These are phyloP conservation scores for Gila orcuttii DNA, from an alignment of 2,113 vertebrate genomes.

Conservation along the genomic window DNA sequence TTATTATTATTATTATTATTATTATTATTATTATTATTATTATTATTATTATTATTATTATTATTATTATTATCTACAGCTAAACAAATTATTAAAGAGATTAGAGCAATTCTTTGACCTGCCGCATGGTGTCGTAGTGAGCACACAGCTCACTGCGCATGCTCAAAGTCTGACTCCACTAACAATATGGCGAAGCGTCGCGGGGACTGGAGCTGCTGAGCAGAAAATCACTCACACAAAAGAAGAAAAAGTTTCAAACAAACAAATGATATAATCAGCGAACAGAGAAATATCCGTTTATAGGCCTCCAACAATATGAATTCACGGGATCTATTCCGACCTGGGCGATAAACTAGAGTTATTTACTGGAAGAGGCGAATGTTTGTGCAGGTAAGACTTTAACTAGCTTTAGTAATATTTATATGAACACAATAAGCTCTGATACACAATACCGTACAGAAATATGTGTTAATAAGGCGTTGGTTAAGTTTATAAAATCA, in stretches of 20 bases:
- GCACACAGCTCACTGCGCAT: conserved; percentile 46
- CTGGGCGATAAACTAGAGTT: conserved; percentile 15
- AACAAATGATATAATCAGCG: not conserved
- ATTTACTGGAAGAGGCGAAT: conserved; percentile 50
- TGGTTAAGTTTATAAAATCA: not conserved
- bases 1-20: not conserved
- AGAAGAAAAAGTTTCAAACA: conserved; percentile 57
- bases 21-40: not conserved
- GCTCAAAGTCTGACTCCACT: conserved; percentile 40
- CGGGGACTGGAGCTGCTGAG: conserved; percentile 32
- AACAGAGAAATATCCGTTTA: not conserved
- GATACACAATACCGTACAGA: not conserved
- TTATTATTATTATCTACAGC: not conserved
- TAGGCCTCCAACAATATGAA: not conserved
- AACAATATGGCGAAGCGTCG: conserved; percentile 61
- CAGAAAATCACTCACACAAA: conserved; percentile 57
- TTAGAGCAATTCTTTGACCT: not conserved
- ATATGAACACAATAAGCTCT: not conserved
- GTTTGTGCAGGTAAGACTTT: conserved; percentile 62
- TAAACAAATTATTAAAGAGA: not conserved
- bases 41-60: too few relatives aligned
- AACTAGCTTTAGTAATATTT: not conserved
- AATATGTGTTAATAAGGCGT: not conserved
- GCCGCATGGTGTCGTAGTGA: conserved; percentile 6
- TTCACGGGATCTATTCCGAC: not conserved